Percentiles rank a stretch among this genome's conserved stretches.
Conservation (phyloP, 2,888 invertebrate species). For the Chrysolina americana region DNA sequence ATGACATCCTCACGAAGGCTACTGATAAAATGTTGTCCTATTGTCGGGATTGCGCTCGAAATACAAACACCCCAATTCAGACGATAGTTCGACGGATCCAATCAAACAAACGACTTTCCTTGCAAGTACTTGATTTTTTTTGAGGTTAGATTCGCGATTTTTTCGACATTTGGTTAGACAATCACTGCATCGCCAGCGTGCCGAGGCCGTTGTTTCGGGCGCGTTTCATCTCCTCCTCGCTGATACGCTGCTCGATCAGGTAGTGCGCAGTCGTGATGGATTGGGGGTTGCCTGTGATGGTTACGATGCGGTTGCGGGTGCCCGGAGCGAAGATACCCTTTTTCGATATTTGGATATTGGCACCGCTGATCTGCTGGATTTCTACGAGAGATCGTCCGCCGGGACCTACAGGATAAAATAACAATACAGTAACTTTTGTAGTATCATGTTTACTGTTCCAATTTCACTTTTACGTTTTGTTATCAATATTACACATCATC, state of each 20-base stretch:
- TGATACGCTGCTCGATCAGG: constrained; percentile 96
- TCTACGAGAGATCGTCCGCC: constrained; percentile 97
- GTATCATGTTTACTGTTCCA: no score
- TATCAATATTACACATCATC: no score
- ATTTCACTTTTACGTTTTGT: no score
- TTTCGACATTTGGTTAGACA: constrained; percentile 28
- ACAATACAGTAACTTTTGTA: constrained; percentile 29
- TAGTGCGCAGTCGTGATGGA: constrained; percentile 94
- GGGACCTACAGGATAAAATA: constrained; percentile 74
- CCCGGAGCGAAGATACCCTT: constrained; percentile 98
- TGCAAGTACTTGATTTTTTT: constrained; percentile 34
- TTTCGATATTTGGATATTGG: constrained; percentile 98
- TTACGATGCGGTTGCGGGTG: constrained; percentile 96
- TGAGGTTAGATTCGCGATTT: constrained; percentile 27
- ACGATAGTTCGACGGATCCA: neutral
- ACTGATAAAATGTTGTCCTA: constrained; percentile 9
- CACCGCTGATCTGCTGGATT: constrained; percentile 97
- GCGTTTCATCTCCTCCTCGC: constrained; percentile 95
- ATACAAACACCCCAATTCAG: neutral
- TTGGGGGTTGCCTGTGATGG: constrained; percentile 91
- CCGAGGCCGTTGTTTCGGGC: constrained; percentile 85
- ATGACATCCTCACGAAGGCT: constrained; percentile 11
- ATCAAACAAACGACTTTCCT: constrained; percentile 23
- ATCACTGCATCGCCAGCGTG: constrained; percentile 77
- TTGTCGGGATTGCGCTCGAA: neutral